Evolutionary conservation across 2,113 vertebrate species (phyloP), one percentile per base, ranked within the genome.

Genomic region (Odontophorus gujanensis): DNA sequence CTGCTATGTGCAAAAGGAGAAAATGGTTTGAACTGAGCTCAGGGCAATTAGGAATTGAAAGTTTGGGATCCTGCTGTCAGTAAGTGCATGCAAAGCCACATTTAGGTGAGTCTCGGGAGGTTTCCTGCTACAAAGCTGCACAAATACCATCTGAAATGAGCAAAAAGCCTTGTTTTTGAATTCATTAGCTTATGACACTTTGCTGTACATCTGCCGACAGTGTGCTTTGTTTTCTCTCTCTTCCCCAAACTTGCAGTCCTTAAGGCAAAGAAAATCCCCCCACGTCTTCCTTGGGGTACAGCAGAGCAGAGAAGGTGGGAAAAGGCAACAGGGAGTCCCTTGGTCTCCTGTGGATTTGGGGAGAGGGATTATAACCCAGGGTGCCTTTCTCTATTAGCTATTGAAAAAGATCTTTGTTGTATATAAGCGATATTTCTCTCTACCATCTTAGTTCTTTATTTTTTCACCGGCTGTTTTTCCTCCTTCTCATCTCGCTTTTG

Each of bases 211-310:
- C 38, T 74, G 45, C 28, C 20, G 17, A 3, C 10, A 6, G 13
- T 40, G 42, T 18, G 11, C 42, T 61, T 76, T 34, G 26, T 61
- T 59, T 81, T 72, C 38, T 1, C 0, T 36, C 51, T 73, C 11
- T 66, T 13, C 65, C 53, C 19, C 72, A 58, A 68, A 63, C 28
- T 47, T 36, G 19, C 42, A 24, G 36, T 25, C 47, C 4, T 0
- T 32, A 51, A 62, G 12, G 50, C 25, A 47, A 81, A 57, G 30
- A n/a, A 34, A 42, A 34, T 40, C 32, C 21, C 43, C 51, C 8
- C 30, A 1, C 4, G 5, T 43, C 51, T 61, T 61, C 9, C 13
- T 47, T 55, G 13, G 36, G 1, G 0, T 4, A n/a, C 0, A 1
- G 25, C 50, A 30, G 26, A 45, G 25, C 1, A 1, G 17, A 32